A percentile compares a stretch with the other conserved stretches of the same genome.
Conservation (phyloP, 2,888 invertebrate species). For the Agrilus cyanescens region DNA sequence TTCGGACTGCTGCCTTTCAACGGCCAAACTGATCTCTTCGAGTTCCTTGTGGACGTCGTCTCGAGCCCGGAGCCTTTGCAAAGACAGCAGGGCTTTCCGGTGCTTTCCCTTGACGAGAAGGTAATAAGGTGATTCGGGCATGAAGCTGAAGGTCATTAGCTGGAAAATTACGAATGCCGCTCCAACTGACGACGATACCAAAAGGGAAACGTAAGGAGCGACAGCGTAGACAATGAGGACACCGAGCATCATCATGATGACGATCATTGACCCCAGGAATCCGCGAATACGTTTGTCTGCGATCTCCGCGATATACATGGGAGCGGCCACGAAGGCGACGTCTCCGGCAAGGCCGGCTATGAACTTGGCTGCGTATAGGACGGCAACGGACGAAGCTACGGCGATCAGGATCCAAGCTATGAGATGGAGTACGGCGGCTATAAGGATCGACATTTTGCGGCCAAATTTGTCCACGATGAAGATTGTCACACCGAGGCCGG, state of each 20-base stretch:
- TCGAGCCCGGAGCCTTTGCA: constrained; percentile 23
- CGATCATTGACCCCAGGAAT: constrained; percentile 31
- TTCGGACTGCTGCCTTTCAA: constrained; percentile 28
- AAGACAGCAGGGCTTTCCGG: constrained; percentile 25
- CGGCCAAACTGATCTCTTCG: constrained; percentile 26
- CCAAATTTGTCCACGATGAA: constrained; percentile 29
- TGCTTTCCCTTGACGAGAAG: constrained; percentile 24
- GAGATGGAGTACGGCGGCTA: constrained; percentile 26
- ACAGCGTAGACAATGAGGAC: constrained; percentile 31
- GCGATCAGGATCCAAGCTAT: constrained; percentile 31
- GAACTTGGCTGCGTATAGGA: constrained; percentile 29
- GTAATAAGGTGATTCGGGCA: constrained; percentile 34
- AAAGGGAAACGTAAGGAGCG: constrained; percentile 29
- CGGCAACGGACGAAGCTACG: constrained; percentile 24
- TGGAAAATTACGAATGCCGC: constrained; percentile 23
- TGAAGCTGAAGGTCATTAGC: constrained; percentile 27
- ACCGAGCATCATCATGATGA: constrained; percentile 33
- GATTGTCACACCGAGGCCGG: constrained; percentile 29
- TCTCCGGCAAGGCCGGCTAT: constrained; percentile 32
- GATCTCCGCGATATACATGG: constrained; percentile 34
- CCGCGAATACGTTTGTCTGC: constrained; percentile 34
- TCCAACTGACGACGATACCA: constrained; percentile 28
- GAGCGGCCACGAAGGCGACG: constrained; percentile 33
- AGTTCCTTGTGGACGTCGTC: constrained; percentile 26
- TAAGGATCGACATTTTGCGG: constrained; percentile 28